phyloP scores from a whole-genome alignment of 2,888 invertebrate genomes.

The Eilema depressum region DNA sequence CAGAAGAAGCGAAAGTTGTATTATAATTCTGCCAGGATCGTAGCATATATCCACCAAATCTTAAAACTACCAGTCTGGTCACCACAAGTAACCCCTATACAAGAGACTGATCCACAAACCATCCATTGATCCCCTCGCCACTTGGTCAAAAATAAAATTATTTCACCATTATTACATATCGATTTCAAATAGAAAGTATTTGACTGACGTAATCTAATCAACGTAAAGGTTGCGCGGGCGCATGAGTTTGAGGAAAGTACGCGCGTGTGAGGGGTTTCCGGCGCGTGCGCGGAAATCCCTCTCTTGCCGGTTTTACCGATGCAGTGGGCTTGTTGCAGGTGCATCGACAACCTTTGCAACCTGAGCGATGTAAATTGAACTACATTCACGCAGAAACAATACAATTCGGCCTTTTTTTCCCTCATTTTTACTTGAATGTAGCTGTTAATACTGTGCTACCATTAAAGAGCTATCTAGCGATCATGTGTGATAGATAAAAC shows the following conservation, averaged over 20 bases:
- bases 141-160: neutral
- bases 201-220: neutral
- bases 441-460: too few relatives aligned
- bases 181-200: constrained; percentile 10
- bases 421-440: too few relatives aligned
- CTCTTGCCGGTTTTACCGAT: constrained; percentile 35
- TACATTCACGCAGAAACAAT: too few relatives aligned
- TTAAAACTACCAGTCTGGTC: too few relatives aligned
- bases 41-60: too few relatives aligned
- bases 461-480: too few relatives aligned
- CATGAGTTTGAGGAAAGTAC: constrained; percentile 27
- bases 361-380: neutral
- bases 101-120: neutral
- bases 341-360: neutral
- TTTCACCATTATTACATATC: neutral
- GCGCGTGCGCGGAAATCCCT: constrained; percentile 37
- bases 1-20: too few relatives aligned
- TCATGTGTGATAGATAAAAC: too few relatives aligned
- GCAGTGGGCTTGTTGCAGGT: constrained; percentile 32
- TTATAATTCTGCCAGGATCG: too few relatives aligned
- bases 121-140: neutral
- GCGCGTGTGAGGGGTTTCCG: constrained; percentile 25
- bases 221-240: constrained; percentile 11
- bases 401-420: too few relatives aligned
- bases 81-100: neutral